Percentiles rank a stretch among this genome's conserved stretches.
These are phyloP conservation scores for Loriculus beryllinus DNA, from an alignment of 2,797 vertebrate species.

Conservation along the genomic window DNA sequence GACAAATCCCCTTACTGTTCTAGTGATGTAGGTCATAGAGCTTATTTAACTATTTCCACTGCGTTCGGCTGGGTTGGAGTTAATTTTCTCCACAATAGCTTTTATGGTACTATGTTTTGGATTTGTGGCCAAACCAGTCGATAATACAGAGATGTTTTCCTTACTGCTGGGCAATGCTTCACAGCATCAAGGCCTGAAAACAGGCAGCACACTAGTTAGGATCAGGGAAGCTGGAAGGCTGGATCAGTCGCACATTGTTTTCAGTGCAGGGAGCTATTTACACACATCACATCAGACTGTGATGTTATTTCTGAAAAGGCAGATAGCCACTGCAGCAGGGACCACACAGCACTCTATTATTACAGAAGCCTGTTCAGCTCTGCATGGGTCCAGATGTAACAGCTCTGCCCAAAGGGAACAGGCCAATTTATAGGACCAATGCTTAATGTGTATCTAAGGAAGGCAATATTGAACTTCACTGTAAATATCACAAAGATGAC, in stretches of 20 bases:
- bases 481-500: constrained; percentile 35
- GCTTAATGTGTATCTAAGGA: neutral
- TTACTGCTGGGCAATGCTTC: neutral
- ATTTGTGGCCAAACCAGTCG: neutral
- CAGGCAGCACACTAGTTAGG: neutral
- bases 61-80: neutral
- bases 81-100: neutral
- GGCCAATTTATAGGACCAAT: neutral
- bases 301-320: neutral
- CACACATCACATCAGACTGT: neutral
- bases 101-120: neutral
- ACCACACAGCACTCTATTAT: neutral
- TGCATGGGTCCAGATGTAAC: neutral
- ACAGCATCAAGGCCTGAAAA: neutral
- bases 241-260: neutral
- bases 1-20: neutral
- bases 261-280: neutral
- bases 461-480: neutral
- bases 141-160: neutral
- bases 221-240: neutral
- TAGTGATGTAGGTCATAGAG: neutral
- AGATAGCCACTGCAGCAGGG: neutral
- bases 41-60: neutral
- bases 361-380: constrained; percentile 14
- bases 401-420: constrained; percentile 14